Base-by-base conservation (phyloP, 2,888 invertebrate genomes). In the Caradrina kadenii region DNA sequence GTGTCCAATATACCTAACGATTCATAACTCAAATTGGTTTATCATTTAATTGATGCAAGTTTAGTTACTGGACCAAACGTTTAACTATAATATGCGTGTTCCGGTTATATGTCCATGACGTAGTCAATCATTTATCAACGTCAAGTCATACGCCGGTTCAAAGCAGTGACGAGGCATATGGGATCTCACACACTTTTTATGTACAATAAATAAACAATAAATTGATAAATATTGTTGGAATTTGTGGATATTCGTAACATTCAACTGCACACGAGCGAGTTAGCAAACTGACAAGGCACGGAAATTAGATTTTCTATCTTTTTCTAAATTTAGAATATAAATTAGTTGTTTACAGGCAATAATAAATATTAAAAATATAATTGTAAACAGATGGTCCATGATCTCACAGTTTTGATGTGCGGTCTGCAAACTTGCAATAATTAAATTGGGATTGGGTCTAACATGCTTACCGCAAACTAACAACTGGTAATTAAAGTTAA, bases 381-480 rank as follows among this genome's bases (percentile, higher is more conserved):
- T 39, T 1, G 13, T 39, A 39, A 39, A 39, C 39, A 11, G 13
- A 39, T 13, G 39, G 13, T 39, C 39, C 42, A 42, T 42, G 42
- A 45, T 50, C n/a, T 21, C 11, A n/a, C 3, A 1, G 26, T 22
- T 21, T 39, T 54, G 2, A 31, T 73, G 45, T 31, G 7, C 39
- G 45, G 48, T 49, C n/a, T 2, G 13, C 70, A 22, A 52, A 78
- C 62, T 65, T 73, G 49, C 49, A 75, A 17, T 65, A 53, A 42
- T 63, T 13, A 60, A 74, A 52, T 31, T 55, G 50, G 31, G 22
- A 60, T 60, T 52, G 22, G 62, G 2, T 42, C 58, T 76, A 74
- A 76, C 59, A 74, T 56, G 67, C 76, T 76, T 74, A 55, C 19
- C 22, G 80, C 75, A 63, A 55, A 74, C 54, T 66, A 63, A 79